Evolutionary conservation across 2,113 vertebrate genomes (phyloP).

Genomic region (Pycnonotus jocosus): DNA sequence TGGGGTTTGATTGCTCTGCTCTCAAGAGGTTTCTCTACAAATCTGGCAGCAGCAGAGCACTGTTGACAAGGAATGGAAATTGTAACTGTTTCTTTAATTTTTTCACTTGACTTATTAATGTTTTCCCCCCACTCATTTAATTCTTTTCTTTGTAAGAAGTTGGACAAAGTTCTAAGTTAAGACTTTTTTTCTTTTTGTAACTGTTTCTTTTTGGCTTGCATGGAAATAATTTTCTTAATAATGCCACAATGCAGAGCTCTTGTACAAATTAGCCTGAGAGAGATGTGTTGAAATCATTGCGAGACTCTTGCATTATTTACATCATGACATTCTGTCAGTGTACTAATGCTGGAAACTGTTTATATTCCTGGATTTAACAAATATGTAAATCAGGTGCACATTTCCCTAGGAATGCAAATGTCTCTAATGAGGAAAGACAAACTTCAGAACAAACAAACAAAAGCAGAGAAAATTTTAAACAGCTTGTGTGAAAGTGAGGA

Average conservation of each 20-base stretch:
- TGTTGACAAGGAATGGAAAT: neutral
- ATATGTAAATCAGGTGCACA: constrained; percentile 31
- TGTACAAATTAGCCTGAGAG: neutral
- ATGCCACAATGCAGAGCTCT: neutral
- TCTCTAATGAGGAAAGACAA: constrained; percentile 20
- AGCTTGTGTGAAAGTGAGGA: neutral
- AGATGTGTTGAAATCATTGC: constrained; percentile 14
- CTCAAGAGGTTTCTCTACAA: neutral
- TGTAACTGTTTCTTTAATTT: neutral
- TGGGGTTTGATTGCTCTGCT: neutral
- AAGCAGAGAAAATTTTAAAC: neutral
- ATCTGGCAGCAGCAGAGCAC: neutral
- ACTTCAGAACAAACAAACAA: constrained; percentile 13
- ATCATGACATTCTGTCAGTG: neutral
- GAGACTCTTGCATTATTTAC: constrained; percentile 50
- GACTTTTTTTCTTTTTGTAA: neutral
- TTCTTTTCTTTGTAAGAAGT: neutral
- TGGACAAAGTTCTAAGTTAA: neutral
- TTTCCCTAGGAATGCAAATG: constrained; percentile 18
- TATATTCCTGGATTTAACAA: constrained; percentile 41
- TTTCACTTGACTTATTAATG: neutral
- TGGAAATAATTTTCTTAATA: constrained; percentile 29
- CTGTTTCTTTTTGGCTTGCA: neutral
- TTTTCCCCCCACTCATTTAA: neutral
- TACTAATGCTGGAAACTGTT: constrained; percentile 15